These are phyloP conservation scores for Manacus vitellinus DNA, from an alignment of 2,113 vertebrate species.

Conservation along the genomic window DNA sequence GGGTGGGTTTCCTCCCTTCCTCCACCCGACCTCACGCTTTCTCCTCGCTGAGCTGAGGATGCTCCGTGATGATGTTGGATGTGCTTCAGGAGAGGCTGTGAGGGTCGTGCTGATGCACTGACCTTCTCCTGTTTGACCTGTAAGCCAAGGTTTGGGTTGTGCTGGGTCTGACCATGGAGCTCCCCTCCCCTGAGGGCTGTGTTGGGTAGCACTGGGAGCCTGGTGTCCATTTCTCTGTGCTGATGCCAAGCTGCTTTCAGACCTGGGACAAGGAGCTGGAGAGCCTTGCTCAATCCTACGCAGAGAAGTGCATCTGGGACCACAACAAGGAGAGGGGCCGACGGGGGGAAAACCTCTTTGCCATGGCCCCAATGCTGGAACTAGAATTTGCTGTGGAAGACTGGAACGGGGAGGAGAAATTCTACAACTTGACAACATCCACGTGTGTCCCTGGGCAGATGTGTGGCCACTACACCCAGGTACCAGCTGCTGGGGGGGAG, in stretches of 20 bases:
- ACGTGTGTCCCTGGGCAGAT: slow-evolving; percentile 63
- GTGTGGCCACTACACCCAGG: slow-evolving; percentile 83
- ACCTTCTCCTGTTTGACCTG: not conserved
- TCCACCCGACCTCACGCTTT: rapidly evolving
- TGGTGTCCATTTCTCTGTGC: not conserved
- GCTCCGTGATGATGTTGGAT: not conserved
- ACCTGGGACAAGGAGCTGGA: slow-evolving; percentile 75
- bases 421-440: slow-evolving; percentile 71
- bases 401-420: slow-evolving; percentile 70
- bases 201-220: not conserved
- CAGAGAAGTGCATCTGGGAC: slow-evolving; percentile 78
- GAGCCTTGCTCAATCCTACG: slow-evolving; percentile 74
- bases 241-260: slow-evolving; percentile 43
- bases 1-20: not conserved
- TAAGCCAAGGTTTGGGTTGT: not conserved
- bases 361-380: slow-evolving; percentile 71
- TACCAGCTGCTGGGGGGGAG: not conserved
- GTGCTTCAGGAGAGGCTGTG: not conserved
- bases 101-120: rapidly evolving
- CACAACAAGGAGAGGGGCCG: slow-evolving; percentile 77
- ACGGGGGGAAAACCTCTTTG: slow-evolving; percentile 78
- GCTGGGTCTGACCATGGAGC: not conserved
- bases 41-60: not conserved
- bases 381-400: slow-evolving; percentile 64
- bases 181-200: not conserved